phyloP scores from a whole-genome alignment of 2,888 invertebrate species.

The Dryobotodes eremita region DNA sequence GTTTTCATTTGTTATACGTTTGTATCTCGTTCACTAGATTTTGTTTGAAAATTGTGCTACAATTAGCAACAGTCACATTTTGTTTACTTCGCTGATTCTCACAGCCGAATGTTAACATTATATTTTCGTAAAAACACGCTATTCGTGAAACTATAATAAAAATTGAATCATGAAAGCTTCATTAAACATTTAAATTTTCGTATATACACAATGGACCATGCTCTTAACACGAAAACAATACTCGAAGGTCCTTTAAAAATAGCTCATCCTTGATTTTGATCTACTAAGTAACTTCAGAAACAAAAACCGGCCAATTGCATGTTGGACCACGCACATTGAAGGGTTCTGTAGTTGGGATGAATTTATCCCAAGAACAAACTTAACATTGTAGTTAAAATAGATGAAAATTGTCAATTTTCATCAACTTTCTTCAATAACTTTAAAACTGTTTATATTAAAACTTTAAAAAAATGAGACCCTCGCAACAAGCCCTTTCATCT shows the following conservation, averaged over 20 bases:
- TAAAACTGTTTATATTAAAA: too few relatives aligned
- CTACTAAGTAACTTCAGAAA: not conserved
- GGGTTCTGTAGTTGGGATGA: too few relatives aligned
- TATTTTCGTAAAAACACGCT: slow-evolving; percentile 13
- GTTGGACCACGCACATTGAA: too few relatives aligned
- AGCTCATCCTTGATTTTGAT: not conserved
- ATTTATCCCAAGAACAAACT: too few relatives aligned
- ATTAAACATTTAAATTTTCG: slow-evolving; percentile 11
- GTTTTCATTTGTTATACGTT: not conserved
- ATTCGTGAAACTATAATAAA: not conserved
- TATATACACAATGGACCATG: slow-evolving; percentile 2
- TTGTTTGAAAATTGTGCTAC: slow-evolving; percentile 7
- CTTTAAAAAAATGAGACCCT: too few relatives aligned
- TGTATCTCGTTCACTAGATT: not conserved
- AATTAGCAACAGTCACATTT: slow-evolving; percentile 19
- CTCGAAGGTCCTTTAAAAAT: not conserved
- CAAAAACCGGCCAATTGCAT: not conserved
- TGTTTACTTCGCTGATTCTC: slow-evolving; percentile 16
- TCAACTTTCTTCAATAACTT: too few relatives aligned
- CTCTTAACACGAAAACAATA: not conserved
- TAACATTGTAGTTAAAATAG: too few relatives aligned
- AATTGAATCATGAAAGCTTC: not conserved
- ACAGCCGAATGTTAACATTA: slow-evolving; percentile 3
- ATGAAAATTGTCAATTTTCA: too few relatives aligned
- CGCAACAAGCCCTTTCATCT: too few relatives aligned